Conservation (phyloP, 2,113 vertebrate species). For the Gyps fulvus region DNA sequence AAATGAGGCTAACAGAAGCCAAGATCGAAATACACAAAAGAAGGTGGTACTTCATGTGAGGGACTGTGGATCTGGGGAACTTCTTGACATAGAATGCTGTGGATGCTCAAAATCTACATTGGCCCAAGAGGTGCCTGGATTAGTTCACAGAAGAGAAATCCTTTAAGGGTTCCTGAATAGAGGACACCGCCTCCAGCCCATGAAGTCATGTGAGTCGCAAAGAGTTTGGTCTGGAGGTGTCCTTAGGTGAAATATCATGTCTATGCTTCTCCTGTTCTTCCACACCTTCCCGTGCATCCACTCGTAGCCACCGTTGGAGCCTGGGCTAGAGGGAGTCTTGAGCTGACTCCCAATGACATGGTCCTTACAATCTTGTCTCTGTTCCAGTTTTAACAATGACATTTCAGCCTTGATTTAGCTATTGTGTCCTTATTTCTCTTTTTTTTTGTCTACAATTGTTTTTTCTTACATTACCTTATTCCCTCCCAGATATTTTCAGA, state of each 20-base stretch:
- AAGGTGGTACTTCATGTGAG: neutral
- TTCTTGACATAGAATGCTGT: neutral
- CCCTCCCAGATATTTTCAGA: neutral
- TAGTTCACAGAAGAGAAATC: neutral
- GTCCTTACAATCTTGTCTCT: neutral
- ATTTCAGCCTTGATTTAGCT: neutral
- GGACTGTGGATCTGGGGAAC: neutral
- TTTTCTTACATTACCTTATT: neutral
- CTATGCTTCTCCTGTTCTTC: neutral
- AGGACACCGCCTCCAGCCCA: neutral
- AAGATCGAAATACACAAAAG: neutral
- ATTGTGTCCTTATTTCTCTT: neutral
- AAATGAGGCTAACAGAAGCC: neutral
- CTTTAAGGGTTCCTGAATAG: neutral
- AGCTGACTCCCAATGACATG: neutral
- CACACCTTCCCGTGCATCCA: neutral
- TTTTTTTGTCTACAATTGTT: neutral
- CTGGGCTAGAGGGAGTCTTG: neutral
- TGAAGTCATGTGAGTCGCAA: too few relatives aligned
- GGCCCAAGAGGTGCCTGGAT: neutral
- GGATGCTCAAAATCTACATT: neutral
- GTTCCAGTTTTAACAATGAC: neutral
- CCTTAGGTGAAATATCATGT: neutral
- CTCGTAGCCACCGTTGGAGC: neutral
- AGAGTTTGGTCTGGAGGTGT: neutral